These are phyloP conservation scores for Gymnodraco acuticeps DNA, from an alignment of 2,797 vertebrate species.

Conservation along the genomic window DNA sequence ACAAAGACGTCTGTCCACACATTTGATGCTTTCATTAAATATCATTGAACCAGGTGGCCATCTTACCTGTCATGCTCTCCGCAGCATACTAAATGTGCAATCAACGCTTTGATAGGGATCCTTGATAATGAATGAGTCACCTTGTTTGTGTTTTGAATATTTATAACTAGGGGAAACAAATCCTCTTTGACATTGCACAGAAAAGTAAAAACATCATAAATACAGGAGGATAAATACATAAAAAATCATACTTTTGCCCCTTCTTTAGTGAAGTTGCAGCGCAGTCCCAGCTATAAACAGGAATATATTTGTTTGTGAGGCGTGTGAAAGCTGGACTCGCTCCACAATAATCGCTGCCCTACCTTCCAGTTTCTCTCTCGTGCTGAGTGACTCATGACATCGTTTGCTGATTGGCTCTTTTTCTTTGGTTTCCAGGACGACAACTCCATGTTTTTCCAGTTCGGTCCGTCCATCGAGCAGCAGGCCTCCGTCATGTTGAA, in stretches of 20 bases:
- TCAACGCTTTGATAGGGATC: slow-evolving; percentile 7
- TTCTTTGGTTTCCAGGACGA: slow-evolving; percentile 90
- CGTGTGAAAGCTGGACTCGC: slow-evolving; percentile 39
- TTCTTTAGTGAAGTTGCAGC: slow-evolving; percentile 2
- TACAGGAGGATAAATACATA: neutral
- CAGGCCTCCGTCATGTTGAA: slow-evolving; percentile 99
- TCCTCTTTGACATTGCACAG: neutral
- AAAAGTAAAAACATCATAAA: slow-evolving; percentile 21
- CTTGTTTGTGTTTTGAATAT: slow-evolving; percentile 41
- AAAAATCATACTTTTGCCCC: neutral
- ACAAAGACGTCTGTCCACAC: slow-evolving; percentile 20
- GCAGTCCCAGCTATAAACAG: slow-evolving; percentile 28
- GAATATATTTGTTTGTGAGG: slow-evolving; percentile 47
- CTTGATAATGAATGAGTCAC: slow-evolving; percentile 44
- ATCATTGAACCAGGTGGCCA: slow-evolving; percentile 41
- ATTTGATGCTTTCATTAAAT: slow-evolving; percentile 18
- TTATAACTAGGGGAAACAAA: slow-evolving; percentile 8
- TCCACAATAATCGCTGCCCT: slow-evolving; percentile 55
- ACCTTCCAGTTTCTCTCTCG: slow-evolving; percentile 47
- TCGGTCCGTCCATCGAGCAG: slow-evolving; percentile 97
- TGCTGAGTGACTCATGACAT: slow-evolving; percentile 70
- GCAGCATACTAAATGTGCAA: slow-evolving; percentile 14
- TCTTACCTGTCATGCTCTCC: slow-evolving; percentile 26
- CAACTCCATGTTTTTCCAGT: slow-evolving; percentile 99
- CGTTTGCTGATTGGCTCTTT: slow-evolving; percentile 71